These are phyloP conservation scores for Trinorchestia longiramus DNA, from an alignment of 1,140 invertebrate species.

Conservation along the genomic window DNA sequence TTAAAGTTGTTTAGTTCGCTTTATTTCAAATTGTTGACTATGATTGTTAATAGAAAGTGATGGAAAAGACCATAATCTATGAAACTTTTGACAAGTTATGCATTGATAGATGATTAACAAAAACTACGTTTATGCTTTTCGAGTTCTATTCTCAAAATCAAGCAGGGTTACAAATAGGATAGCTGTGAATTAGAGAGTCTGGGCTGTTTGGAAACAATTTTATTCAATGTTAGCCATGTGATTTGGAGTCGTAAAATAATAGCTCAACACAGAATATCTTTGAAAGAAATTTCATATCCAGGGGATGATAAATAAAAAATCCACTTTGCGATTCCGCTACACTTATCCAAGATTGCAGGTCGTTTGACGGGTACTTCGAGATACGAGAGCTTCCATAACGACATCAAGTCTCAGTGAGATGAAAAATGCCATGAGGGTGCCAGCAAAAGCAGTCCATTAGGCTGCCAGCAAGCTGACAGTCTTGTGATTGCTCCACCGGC, in stretches of 20 bases:
- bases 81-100: no score
- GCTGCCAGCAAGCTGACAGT: not conserved
- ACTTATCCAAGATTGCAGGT: not conserved
- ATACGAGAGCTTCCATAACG: not conserved
- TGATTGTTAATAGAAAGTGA: no score
- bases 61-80: no score
- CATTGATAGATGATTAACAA: no score
- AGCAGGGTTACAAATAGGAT: no score
- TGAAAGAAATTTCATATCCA: not conserved
- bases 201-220: not conserved
- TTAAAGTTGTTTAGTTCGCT: no score
- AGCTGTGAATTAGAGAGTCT: not conserved
- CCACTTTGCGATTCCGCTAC: not conserved
- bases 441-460: constrained; percentile 19
- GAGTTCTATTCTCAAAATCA: no score
- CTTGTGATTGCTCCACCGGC: not conserved
- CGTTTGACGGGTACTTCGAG: not conserved
- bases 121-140: no score
- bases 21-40: no score
- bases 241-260: not conserved
- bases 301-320: not conserved
- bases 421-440: not conserved
- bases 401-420: not conserved
- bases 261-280: not conserved
- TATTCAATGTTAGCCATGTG: no score